Base-by-base conservation (phyloP, 35 echinoderm and acorn worm species). In the Strongylocentrotus purpuratus region DNA sequence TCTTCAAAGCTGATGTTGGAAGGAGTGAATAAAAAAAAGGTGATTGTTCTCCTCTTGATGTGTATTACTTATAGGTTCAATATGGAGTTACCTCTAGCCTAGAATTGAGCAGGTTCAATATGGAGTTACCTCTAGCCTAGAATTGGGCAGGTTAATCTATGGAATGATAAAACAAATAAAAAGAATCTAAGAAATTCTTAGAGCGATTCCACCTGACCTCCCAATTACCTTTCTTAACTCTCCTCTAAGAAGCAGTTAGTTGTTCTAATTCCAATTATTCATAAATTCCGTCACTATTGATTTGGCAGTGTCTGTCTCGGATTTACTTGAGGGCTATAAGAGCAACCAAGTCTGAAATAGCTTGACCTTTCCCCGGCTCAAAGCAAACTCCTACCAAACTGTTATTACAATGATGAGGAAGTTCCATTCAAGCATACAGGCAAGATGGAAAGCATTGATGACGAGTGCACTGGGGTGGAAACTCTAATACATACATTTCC, bases 381-480 rank as follows among this genome's bases (percentile, higher is more conserved):
- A 10, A 5, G 1, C 11, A 59, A 59, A 11, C 50, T 59, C 52
- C 46, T 5, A 93, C 1, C 91, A 58, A 93, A 93, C 91, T 93
- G 91, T 93, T 93, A 58, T 93, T 93, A 11, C 48, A 93, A 46
- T 93, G 48, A 93, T 50, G 91, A 93, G 45, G 91, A 93, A 55
- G 91, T 25, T 50, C 18, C 20, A 58, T 13, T 93, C 32, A 93
- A 58, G 91, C 91, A 93, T 33, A 93, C 10, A 58, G 65, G 65
- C 48, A 58, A 58, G 46, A 93, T 31, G 41, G 91, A 93, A 93
- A 31, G 10, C 48, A 58, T 55, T 5, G n/a, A 48, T 28, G 91
- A 32, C 13, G 91, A 20, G 31, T 58, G 46, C 46, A 93, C 9
- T 46, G n/a, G 48, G 7, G 11, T 45, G 22, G 91, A 50, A 89